A percentile compares a stretch with the other conserved stretches of the same genome.
These are phyloP conservation scores for Amblyjoppa proteus DNA, from an alignment of 2,888 invertebrate species.

Conservation along the genomic window DNA sequence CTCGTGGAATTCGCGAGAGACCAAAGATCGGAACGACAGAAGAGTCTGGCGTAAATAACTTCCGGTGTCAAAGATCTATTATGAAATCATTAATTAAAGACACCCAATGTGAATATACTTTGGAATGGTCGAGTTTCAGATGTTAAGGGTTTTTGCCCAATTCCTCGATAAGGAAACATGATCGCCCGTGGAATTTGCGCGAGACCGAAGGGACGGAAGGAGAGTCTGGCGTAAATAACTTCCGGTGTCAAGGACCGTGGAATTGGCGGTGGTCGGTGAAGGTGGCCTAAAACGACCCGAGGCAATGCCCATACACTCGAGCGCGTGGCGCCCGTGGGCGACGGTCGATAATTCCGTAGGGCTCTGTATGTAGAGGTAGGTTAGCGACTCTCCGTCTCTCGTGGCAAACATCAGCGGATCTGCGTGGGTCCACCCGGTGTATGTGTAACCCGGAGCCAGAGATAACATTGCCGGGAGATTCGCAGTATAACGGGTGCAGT, in stretches of 20 bases:
- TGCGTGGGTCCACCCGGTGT: conserved; percentile 15
- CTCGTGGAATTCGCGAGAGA: background rate
- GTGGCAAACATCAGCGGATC: conserved; percentile 11
- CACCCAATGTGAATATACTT: background rate
- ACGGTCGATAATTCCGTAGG: conserved; percentile 72
- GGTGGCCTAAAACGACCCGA: conserved; percentile 64
- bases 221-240: conserved; percentile 51
- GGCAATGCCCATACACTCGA: conserved; percentile 48
- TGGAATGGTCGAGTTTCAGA: no score
- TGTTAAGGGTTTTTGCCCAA: background rate
- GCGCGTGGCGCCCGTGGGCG: conserved; percentile 39
- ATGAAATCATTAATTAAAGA: background rate
- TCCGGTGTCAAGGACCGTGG: conserved; percentile 64
- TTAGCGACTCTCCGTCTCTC: conserved; percentile 64
- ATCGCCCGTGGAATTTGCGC: conserved; percentile 15
- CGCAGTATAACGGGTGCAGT: conserved; percentile 5
- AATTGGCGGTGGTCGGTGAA: conserved; percentile 52
- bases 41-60: no score
- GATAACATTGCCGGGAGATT: conserved; percentile 37
- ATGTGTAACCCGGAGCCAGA: conserved; percentile 13
- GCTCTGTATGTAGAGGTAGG: conserved; percentile 70
- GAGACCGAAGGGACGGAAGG: background rate
- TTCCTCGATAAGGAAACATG: background rate
- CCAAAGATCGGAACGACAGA: background rate
- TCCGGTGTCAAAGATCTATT: no score